Base-by-base conservation (phyloP, 2,888 invertebrate species). In the Lacanobia wlatinum region DNA sequence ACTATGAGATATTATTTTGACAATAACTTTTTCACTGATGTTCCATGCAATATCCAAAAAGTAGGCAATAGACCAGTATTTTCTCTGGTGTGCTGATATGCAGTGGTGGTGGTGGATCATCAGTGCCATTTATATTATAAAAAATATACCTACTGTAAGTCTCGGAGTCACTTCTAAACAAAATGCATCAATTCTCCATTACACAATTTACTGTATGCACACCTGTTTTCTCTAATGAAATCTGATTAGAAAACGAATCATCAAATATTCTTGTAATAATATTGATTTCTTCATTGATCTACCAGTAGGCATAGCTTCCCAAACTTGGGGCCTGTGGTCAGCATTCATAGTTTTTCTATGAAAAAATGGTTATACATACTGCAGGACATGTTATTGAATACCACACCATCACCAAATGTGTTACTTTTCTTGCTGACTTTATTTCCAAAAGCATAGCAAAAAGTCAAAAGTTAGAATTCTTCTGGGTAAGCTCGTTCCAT, bases 131-230 rank as follows among this genome's bases (percentile, higher is more conserved):
- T 2, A 10, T 14, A 2, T 53, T 16, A 58, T 23, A 34, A 28
- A 9, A 69, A 67, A 71, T 43, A 60, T n/a, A n/a, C 3, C 2
- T 34, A 18, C 28, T 38, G 9, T 38, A 46, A n/a, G 16, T 38
- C 18, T 62, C 34, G 7, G 12, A 53, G 48, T 46, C 43, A 52
- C 21, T 55, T 40, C 28, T 40, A 12, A 65, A 64, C 38, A 46
- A 52, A 58, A 50, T 65, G n/a, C 43, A n/a, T 43, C 34, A 50
- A 34, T 38, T 18, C 7, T 50, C 34, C 6, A n/a, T 18, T 58
- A 18, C n/a, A 28, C 43, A 76, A 73, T 58, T 73, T 66, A 10
- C 43, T 52, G 50, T 66, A 75, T 75, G 56, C 50, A 52, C 66
- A 73, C 55, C 12, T 0, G 4, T 76, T 59, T 59, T 67, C 46